A percentile compares a stretch with the other conserved stretches of the same genome.
These are phyloP conservation scores for Arctopsyche grandis DNA, from an alignment of 1,140 invertebrate genomes.

Conservation along the genomic window DNA sequence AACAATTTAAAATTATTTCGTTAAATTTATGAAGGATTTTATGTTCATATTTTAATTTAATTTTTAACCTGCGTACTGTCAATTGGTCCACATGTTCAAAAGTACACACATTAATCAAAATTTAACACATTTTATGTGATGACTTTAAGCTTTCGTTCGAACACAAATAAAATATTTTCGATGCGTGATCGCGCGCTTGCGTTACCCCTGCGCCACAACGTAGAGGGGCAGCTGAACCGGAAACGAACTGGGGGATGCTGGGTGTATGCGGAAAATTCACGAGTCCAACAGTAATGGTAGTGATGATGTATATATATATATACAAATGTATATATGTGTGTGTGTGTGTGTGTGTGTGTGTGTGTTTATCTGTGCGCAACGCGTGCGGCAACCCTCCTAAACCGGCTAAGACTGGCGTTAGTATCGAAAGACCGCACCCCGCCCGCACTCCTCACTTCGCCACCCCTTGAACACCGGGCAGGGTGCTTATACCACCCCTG, in stretches of 20 bases:
- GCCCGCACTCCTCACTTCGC: slow-evolving; percentile 9
- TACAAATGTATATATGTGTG: no score
- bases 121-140: no score
- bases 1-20: no score
- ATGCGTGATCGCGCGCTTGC: not conserved
- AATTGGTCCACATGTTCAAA: no score
- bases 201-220: not conserved
- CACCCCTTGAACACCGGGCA: slow-evolving; percentile 13
- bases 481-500: not conserved
- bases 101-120: no score
- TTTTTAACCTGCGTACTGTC: no score
- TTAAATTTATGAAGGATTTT: no score
- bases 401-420: slow-evolving; percentile 32
- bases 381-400: not conserved
- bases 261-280: not conserved
- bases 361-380: not conserved
- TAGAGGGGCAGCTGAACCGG: not conserved
- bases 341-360: not conserved
- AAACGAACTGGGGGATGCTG: not conserved
- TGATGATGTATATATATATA: no score
- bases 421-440: slow-evolving; percentile 13
- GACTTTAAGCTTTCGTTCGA: no score
- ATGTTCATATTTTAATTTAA: no score
- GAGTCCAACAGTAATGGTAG: not conserved
- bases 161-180: no score